Evolutionary conservation across 2,888 invertebrate genomes (phyloP).

Genomic region (Platycnemis pennipes): DNA sequence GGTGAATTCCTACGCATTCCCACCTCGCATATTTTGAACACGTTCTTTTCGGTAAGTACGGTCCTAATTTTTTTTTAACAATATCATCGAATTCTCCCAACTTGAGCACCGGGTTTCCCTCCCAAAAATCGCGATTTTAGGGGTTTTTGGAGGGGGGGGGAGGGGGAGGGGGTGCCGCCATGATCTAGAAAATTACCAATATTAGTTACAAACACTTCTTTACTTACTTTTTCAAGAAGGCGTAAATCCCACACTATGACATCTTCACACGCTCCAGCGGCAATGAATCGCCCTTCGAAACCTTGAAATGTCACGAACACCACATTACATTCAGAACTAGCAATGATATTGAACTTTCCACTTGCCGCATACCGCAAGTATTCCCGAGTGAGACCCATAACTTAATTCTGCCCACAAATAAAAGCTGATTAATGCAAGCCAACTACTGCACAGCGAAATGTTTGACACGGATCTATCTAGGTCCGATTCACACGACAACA

Average conservation of each 20-base stretch:
- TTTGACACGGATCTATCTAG: neutral
- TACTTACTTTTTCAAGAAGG: slow-evolving; percentile 87
- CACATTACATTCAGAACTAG: slow-evolving; percentile 89
- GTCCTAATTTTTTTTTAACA: too few species aligned
- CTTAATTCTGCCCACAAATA: too few species aligned
- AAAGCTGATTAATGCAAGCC: slow-evolving; percentile 72
- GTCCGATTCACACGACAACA: neutral
- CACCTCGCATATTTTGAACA: too few species aligned
- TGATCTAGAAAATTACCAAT: neutral
- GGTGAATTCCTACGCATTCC: too few species aligned
- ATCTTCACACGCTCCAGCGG: slow-evolving; percentile 96
- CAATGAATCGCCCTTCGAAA: slow-evolving; percentile 91
- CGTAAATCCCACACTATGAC: slow-evolving; percentile 96
- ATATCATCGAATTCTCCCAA: too few species aligned
- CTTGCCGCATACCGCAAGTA: slow-evolving; percentile 93
- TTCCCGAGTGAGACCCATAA: slow-evolving; percentile 96
- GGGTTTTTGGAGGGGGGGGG: too few species aligned
- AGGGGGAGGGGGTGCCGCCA: too few species aligned
- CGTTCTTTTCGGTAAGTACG: too few species aligned
- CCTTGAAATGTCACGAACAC: slow-evolving; percentile 89
- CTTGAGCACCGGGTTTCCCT: too few species aligned
- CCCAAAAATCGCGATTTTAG: too few species aligned
- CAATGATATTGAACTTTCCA: slow-evolving; percentile 93
- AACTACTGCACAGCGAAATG: neutral
- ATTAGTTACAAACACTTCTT: neutral